Base-by-base conservation (phyloP, 1,140 invertebrate genomes). In the Drosophila sechellia region DNA sequence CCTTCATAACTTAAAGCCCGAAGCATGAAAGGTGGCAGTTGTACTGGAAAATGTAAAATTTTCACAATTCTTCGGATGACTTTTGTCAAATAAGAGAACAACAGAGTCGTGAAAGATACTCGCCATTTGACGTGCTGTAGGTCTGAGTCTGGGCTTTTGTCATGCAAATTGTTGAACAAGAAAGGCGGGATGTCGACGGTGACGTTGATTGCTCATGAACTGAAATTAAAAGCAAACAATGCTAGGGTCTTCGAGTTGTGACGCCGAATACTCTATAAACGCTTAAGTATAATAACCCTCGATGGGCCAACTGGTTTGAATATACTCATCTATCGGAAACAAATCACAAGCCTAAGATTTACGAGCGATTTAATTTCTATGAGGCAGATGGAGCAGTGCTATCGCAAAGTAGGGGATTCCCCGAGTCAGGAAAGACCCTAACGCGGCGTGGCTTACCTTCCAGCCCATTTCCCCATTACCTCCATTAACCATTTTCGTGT, bases 131-230 rank as follows among this genome's bases (percentile, higher is more conserved):
- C 56, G 13, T 63, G 55, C 25, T 45, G 31, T 27, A 78, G 42
- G 37, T 66, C 65, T 22, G 31, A 52, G 58, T 56, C 43, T 54
- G 59, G 64, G 81, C 81, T 75, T 85, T 85, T 85, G 77, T 85
- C 81, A 85, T 85, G 81, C 81, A 85, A 85, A 86, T 86, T 72
- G 73, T 61, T 77, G 52, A 85, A 80, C 77, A 73, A 81, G 81
- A 60, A 54, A 57, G 53, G 63, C 76, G 3, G 20, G 17, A 56
- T 52, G 66, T 69, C 43, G 63, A 46, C 57, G 31, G 50, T 57
- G 66, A 70, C 64, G 66, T 70, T 70, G 66, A 70, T 70, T 70
- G 66, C 35, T 70, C 66, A 70, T 70, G 66, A 70, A 70, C 50
- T 31, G 37, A 69, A 85, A 85, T 85, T 85, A 81, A 85, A 85